Conservation (phyloP, 2,113 vertebrate genomes). For the Dendrocopos noguchii region DNA sequence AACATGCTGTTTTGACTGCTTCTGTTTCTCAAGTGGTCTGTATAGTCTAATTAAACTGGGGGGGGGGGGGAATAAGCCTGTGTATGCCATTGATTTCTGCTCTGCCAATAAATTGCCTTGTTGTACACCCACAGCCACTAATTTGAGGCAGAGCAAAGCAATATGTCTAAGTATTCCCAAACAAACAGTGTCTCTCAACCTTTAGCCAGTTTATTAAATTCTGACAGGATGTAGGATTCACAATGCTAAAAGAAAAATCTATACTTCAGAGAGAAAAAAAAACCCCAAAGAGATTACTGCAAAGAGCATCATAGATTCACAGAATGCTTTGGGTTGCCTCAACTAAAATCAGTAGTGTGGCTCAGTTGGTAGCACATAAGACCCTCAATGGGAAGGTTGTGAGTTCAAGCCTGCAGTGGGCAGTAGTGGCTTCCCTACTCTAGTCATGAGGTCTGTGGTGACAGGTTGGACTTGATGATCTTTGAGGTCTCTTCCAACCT, state of each 20-base stretch:
- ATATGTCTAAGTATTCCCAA: not conserved
- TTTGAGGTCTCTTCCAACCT: too few relatives aligned
- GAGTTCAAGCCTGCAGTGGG: too few relatives aligned
- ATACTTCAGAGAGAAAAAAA: not conserved
- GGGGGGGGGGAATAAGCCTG: not conserved
- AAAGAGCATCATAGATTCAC: too few relatives aligned
- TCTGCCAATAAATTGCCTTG: not conserved
- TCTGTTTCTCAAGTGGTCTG: not conserved
- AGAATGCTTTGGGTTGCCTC: too few relatives aligned
- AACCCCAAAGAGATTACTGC: not conserved
- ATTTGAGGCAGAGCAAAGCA: not conserved
- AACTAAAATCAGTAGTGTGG: too few relatives aligned
- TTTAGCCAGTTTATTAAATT: not conserved
- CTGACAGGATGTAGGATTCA: not conserved
- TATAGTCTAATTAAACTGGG: not conserved
- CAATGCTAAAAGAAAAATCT: not conserved
- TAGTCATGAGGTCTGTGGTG: not conserved
- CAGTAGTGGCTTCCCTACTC: too few relatives aligned
- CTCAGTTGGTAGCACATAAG: too few relatives aligned
- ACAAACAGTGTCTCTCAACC: not conserved
- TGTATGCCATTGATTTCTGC: not conserved
- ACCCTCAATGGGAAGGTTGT: too few relatives aligned
- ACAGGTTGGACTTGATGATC: too few relatives aligned
- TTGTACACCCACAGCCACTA: not conserved
- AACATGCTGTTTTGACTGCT: not conserved